These are phyloP conservation scores for Halotydeus destructor DNA, from an alignment of 1,140 invertebrate genomes.

Conservation along the genomic window DNA sequence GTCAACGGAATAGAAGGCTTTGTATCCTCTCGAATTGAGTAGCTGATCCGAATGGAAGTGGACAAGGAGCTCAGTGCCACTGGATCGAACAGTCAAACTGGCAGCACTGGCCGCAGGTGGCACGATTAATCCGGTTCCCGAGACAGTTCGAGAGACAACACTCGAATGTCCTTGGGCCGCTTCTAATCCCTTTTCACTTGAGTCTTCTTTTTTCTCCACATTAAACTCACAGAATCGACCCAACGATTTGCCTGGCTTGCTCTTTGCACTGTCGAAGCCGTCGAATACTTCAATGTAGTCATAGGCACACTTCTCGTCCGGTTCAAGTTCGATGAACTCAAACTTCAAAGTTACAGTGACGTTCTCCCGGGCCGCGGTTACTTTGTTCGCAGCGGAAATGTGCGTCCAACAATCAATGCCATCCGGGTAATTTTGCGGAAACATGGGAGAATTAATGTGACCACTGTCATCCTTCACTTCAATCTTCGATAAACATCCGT, in stretches of 20 bases:
- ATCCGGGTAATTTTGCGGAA: conserved; percentile 44
- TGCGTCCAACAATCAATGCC: conserved; percentile 39
- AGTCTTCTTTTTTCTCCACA: neutral
- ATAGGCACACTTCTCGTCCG: conserved; percentile 14
- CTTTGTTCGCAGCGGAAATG: conserved; percentile 30
- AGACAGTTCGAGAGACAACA: no score
- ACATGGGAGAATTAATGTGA: conserved; percentile 39
- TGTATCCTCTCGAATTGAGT: conserved; percentile 14
- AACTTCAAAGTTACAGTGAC: conserved; percentile 39
- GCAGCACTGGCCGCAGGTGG: neutral
- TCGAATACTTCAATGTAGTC: conserved; percentile 18
- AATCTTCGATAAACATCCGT: conserved; percentile 10
- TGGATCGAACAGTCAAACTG: conserved; percentile 10
- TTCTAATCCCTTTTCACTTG: neutral
- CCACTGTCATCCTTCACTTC: conserved; percentile 5
- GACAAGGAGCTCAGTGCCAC: conserved; percentile 9
- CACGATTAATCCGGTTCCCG: no score
- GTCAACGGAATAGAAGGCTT: conserved; percentile 8
- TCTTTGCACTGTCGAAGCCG: conserved; percentile 1
- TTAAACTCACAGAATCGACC: conserved; percentile 11
- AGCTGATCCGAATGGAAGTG: conserved; percentile 18
- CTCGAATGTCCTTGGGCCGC: neutral
- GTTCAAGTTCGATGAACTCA: conserved; percentile 40
- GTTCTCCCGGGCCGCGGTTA: conserved; percentile 18
- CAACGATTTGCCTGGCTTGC: conserved; percentile 3